These are phyloP conservation scores for Maniola jurtina DNA, from an alignment of 1,140 invertebrate species.

Conservation along the genomic window DNA sequence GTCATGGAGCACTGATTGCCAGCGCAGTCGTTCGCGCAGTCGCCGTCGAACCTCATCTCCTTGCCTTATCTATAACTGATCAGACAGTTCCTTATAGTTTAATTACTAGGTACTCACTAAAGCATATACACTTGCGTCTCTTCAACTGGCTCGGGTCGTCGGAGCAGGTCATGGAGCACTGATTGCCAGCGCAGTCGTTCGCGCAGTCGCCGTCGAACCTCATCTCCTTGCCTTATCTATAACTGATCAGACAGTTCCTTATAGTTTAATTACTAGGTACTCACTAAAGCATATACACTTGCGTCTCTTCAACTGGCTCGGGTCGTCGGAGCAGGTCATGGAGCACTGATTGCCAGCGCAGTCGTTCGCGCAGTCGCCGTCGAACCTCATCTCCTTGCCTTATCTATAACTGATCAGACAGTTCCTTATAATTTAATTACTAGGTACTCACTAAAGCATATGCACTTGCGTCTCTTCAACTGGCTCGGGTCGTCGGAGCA, in stretches of 20 bases:
- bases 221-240: background rate
- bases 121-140: background rate
- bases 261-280: background rate
- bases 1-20: conserved; percentile 6
- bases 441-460: conserved; percentile 7
- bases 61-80: conserved; percentile 1
- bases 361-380: background rate
- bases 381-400: background rate
- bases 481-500: background rate
- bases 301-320: background rate
- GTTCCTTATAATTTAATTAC: background rate
- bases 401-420: background rate
- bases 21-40: background rate
- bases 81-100: conserved; percentile 1
- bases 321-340: conserved; percentile 5
- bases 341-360: conserved; percentile 1
- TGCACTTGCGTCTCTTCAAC: background rate
- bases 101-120: background rate
- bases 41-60: background rate
- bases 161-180: conserved; percentile 1
- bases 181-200: background rate
- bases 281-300: background rate
- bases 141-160: background rate
- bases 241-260: background rate
- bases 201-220: background rate